Evolutionary conservation across 1,140 invertebrate genomes (phyloP), one percentile per base, ranked within the genome.

Genomic region (Teleopsis dalmanni): DNA sequence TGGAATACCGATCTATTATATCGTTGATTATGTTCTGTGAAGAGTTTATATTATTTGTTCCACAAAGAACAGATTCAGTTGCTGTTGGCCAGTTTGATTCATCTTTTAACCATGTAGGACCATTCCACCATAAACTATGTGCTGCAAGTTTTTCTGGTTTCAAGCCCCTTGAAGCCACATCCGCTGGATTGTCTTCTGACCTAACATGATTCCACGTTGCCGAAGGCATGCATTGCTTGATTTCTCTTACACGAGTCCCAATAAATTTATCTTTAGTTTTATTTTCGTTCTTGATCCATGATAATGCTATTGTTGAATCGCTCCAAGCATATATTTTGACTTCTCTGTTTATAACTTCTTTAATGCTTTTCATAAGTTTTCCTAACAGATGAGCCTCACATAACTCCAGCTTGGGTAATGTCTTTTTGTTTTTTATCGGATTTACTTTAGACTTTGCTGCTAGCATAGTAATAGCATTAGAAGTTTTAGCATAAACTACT

Each of bases 401-500:
- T n/a, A 56, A 36, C 38, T 56, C 54, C 6, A 56, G 22, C 19
- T 51, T 16, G 4, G 54, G 51, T 7, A 56, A 44, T 26, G 51
- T n/a, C n/a, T n/a, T 34, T 31, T 41, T 27, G 14, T 21, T 21
- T 33, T 48, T 51, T 11, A n/a, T n/a, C n/a, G n/a, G n/a, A n/a
- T n/a, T n/a, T n/a, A n/a, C n/a, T n/a, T n/a, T n/a, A n/a, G n/a
- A n/a, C n/a, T n/a, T n/a, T n/a, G n/a, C n/a, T n/a, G n/a, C n/a
- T n/a, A n/a, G n/a, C n/a, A n/a, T n/a, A n/a, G n/a, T n/a, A n/a
- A n/a, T n/a, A n/a, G n/a, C 22, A 18, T 18, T 4, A n/a, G 13
- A 25, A 8, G 45, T 34, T 25, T 34, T 50, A 34, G 53, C 27
- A 44, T 64, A 69, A 19, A 64, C 22, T 5, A 55, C 56, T 7